These are phyloP conservation scores for Toxotes jaculatrix DNA, from an alignment of 2,113 vertebrate genomes.

Conservation along the genomic window DNA sequence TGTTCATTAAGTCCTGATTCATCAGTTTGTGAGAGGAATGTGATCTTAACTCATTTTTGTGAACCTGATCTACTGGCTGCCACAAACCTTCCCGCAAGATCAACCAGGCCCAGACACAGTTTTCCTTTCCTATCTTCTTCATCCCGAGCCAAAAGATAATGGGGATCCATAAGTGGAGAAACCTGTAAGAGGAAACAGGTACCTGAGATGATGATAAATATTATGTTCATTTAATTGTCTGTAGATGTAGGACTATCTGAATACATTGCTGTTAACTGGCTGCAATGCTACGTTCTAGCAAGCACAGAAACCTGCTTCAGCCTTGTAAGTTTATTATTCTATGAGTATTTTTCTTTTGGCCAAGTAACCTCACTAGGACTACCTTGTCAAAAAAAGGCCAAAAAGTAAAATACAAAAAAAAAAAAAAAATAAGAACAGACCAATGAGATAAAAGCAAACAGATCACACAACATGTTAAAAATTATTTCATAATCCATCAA, in stretches of 20 bases:
- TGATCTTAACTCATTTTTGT: not conserved
- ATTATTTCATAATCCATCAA: conserved; percentile 48
- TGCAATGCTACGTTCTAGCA: conserved; percentile 14
- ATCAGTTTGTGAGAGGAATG: not conserved
- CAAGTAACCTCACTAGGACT: not conserved
- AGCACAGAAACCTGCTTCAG: conserved; percentile 33
- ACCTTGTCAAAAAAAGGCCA: conserved; percentile 12
- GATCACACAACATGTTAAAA: conserved; percentile 46
- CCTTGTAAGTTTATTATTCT: conserved; percentile 13
- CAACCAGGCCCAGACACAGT: not conserved
- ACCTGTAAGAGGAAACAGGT: conserved; percentile 21
- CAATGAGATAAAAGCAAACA: conserved; percentile 47
- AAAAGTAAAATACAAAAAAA: conserved; percentile 1
- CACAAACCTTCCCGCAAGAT: not conserved
- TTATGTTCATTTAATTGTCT: not conserved
- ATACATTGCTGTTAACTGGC: conserved; percentile 11
- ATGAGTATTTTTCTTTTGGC: conserved; percentile 10
- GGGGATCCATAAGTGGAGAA: not conserved
- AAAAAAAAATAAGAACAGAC: conserved; percentile 1
- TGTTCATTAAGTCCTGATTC: not conserved
- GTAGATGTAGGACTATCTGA: not conserved
- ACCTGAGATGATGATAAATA: conserved; percentile 43
- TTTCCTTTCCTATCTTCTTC: not conserved
- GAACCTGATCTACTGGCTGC: not conserved
- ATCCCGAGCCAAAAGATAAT: not conserved